Base-by-base conservation (phyloP, 2,888 invertebrate species). In the Coenonympha arcania region DNA sequence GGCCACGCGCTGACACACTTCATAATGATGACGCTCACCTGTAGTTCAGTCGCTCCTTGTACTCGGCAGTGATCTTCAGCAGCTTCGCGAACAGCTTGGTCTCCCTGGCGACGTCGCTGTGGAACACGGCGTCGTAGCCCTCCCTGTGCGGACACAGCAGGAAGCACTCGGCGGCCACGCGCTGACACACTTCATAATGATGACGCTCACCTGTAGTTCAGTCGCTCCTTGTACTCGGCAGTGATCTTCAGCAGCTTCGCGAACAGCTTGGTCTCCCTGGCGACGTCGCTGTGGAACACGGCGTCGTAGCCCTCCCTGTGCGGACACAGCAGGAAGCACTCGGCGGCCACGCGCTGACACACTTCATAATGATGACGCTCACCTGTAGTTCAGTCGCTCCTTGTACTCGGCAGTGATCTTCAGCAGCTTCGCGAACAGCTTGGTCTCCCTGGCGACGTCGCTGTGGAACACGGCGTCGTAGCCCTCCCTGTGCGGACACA, bases 351-450 rank as follows among this genome's bases (percentile, higher is more conserved):
- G 50, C 88, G 87, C 53, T 89, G 88, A 1, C 90, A 88, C 11
- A 89, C 71, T 64, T 91, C 91, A n/a, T n/a, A n/a, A n/a, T n/a
- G n/a, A n/a, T n/a, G n/a, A n/a, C 6, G 2, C 11, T 20, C 4
- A 24, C 39, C 87, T 79, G 59, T 88, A 90, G 36, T 88, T 89
- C 33, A 90, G 76, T 59, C 89, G 87, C 47, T 91, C 89, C 65
- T 89, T 90, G 66, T 89, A 90, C 45, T 88, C 91, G 1, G 89
- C 86, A 2, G 89, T 89, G 68, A 90, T 86, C 71, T 88, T 89
- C 45, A 91, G 76, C 55, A 91, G 77, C 62, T 88, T 87, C 0
- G 90, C 89, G 72, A 89, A 88, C 56, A 90, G 70, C 64, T 89
- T 88, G 48, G 91, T 79, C 68, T 91, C 91, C 54, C 83, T 73